Base-by-base conservation (phyloP, 1,140 invertebrate genomes). In the Melipona quadrifasciata region DNA sequence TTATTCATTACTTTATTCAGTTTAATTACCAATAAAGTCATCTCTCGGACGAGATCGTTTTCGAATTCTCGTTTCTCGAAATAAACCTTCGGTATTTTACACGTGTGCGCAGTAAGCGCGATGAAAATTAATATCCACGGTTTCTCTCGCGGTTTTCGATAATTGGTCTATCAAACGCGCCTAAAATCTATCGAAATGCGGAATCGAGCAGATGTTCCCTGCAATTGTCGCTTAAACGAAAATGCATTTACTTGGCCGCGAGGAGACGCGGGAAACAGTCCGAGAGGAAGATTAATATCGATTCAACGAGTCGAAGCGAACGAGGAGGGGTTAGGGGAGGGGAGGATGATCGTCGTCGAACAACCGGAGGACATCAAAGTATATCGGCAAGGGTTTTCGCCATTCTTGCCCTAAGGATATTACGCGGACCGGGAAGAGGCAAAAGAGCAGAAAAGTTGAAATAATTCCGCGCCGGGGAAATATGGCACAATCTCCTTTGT, bases 81-180 rank as follows among this genome's bases (percentile, higher is more conserved):
- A 31, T 53, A 31, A 31, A 39, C 31, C 21, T 68, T 24, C 11
- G 0, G 70, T 64, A 74, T 87, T 87, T 83, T 86, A 67, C 82
- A 61, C 24, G 71, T 51, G 57, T 73, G 53, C 61, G 39, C 73
- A 34, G 51, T 55, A 34, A 39, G n/a, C 47, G 5, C 16, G 19
- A 31, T 82, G 73, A 76, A 87, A 87, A 78, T 82, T 77, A 27
- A 87, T 83, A 87, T 72, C 70, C 51, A 27, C 47, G 77, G 74
- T 82, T 75, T 82, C 71, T 64, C 73, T 55, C 58, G 27, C 31
- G 31, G 31, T 31, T 31, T 31, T 31, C 8, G 4, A 11, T 55
- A 27, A 79, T 67, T 70, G 34, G 70, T 79, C 57, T 27, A 19
- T 5, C 17, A 11, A 21, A 12, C 1, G n/a, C 39, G 8, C 39